phyloP scores from a whole-genome alignment of 2,113 vertebrate species.

The Plectropomus leopardus region DNA sequence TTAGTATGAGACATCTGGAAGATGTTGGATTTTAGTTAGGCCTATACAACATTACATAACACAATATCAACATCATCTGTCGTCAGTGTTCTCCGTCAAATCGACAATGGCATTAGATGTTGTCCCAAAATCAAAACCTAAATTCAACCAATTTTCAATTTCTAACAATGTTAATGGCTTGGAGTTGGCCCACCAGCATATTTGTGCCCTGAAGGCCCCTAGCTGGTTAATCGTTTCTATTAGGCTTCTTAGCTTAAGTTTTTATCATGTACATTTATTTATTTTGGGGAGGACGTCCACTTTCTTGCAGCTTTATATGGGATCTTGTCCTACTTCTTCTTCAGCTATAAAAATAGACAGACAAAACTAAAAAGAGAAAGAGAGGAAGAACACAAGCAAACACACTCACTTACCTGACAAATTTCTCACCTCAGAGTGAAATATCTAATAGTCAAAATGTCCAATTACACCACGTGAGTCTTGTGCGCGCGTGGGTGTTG shows the following conservation, averaged over 20 bases:
- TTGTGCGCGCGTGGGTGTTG: conserved; percentile 18
- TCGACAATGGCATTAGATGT: too few relatives aligned
- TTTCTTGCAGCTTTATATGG: too few relatives aligned
- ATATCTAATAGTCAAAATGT: conserved; percentile 61
- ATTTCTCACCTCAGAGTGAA: conserved; percentile 72
- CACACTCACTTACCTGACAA: conserved; percentile 68
- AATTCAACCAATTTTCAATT: too few relatives aligned
- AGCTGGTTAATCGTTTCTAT: neutral
- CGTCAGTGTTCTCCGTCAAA: too few relatives aligned
- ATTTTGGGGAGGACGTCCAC: neutral
- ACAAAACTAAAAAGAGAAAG: neutral
- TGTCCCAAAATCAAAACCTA: too few relatives aligned
- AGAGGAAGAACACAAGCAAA: conserved; percentile 24
- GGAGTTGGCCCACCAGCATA: neutral
- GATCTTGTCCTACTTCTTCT: too few relatives aligned
- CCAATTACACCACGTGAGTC: conserved; percentile 58
- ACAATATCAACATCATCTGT: too few relatives aligned
- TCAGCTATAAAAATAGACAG: too few relatives aligned
- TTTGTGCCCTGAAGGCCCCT: neutral
- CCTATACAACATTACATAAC: too few relatives aligned
- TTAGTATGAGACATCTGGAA: too few relatives aligned
- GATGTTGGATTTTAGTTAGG: too few relatives aligned
- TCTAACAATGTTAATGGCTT: too few relatives aligned
- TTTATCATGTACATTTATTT: neutral
- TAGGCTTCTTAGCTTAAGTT: neutral